Conservation (phyloP, 2,113 vertebrate genomes). For the Toxotes jaculatrix region DNA sequence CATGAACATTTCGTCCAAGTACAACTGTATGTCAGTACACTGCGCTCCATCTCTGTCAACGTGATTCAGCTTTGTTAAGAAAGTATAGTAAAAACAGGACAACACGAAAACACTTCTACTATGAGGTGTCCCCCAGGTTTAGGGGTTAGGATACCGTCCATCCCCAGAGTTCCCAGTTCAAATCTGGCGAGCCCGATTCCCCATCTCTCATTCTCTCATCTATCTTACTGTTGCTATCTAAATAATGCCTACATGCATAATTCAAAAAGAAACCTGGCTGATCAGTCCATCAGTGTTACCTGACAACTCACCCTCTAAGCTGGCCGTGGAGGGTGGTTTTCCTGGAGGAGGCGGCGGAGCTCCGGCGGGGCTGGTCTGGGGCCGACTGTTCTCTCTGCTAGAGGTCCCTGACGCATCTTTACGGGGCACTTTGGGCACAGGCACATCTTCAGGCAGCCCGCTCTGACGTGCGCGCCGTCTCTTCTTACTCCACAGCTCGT, state of each 20-base stretch:
- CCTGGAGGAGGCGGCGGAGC: constrained; percentile 80
- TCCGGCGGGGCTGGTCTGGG: constrained; percentile 86
- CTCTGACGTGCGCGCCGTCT: constrained; percentile 93
- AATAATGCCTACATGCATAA: no score
- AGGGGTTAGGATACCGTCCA: not conserved
- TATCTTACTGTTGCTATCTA: not conserved
- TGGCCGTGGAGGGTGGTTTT: constrained; percentile 66
- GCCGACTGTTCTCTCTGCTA: constrained; percentile 88
- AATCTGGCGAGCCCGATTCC: not conserved
- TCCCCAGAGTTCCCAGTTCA: not conserved
- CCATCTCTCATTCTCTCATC: not conserved
- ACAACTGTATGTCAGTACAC: not conserved
- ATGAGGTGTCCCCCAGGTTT: not conserved
- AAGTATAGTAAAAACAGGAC: not conserved
- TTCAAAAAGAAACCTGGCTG: not conserved
- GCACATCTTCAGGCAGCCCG: constrained; percentile 89
- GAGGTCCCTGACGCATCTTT: constrained; percentile 90
- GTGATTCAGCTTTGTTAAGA: not conserved
- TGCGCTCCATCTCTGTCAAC: not conserved
- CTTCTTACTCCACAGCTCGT: constrained; percentile 99
- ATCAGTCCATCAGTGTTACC: constrained; percentile 62
- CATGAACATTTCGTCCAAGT: not conserved
- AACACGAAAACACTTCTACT: not conserved
- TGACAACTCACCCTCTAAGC: constrained; percentile 78
- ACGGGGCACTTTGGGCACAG: constrained; percentile 90